A percentile compares a stretch with the other conserved stretches of the same genome.
These are phyloP conservation scores for Lepilemur septentrionalis DNA, from an alignment of 2,797 vertebrate genomes.

Conservation along the genomic window DNA sequence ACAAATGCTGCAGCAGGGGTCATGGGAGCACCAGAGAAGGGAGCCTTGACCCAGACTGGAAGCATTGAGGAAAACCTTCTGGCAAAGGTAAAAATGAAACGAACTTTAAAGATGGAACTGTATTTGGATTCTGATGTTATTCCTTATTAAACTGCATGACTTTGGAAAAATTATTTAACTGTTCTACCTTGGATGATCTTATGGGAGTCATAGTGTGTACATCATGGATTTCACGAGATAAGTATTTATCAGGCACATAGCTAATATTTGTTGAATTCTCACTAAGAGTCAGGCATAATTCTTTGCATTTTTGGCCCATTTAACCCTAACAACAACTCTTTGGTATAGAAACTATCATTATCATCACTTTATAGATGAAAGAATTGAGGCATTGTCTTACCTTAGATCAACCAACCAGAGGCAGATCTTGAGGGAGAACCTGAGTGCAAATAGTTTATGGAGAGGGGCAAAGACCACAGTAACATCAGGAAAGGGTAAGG, in stretches of 20 bases:
- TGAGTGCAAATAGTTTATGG: not conserved
- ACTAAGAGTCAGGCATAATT: not conserved
- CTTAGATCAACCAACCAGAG: not conserved
- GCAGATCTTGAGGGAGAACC: not conserved
- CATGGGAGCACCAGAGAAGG: not conserved
- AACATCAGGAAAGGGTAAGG: not conserved
- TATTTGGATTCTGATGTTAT: not conserved
- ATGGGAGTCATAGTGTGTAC: not conserved
- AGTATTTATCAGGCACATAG: not conserved
- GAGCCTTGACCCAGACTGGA: not conserved
- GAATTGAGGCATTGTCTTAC: not conserved
- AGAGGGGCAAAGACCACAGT: not conserved
- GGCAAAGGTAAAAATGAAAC: not conserved
- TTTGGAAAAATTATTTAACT: conserved; percentile 13
- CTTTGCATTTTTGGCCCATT: not conserved
- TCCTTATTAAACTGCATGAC: conserved; percentile 18
- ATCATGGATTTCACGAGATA: not conserved
- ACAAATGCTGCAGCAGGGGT: not conserved
- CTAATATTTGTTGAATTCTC: conserved; percentile 19
- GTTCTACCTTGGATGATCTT: conserved; percentile 1
- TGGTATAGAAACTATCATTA: not conserved
- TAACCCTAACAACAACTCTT: not conserved
- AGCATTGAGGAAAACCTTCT: not conserved
- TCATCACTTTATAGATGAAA: not conserved
- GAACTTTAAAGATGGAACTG: not conserved